Evolutionary conservation across 2,888 invertebrate species (phyloP), one percentile per base, ranked within the genome.

Genomic region (Schizaphis graminum): DNA sequence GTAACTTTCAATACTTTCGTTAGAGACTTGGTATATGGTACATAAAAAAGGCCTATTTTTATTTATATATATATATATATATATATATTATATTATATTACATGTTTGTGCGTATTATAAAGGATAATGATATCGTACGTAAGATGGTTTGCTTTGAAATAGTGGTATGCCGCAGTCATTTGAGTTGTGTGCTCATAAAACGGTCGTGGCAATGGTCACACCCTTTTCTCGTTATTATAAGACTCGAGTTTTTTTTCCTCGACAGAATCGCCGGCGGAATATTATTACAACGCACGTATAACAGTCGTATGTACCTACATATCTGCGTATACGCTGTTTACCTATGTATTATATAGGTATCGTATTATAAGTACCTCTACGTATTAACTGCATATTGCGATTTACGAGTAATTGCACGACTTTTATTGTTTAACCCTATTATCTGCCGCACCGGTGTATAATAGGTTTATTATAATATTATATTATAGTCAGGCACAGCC

Each of bases 401-500:
- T 61, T 86, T 86, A 26, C 86, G 21, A 85, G 47, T 57, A 86
- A 86, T 86, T n/a, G 86, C 86, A 61, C 57, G 86, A 86, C 86
- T 92, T 92, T 61, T 86, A 49, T 92, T 49, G 91, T 91, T 91
- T 57, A 86, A 91, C 86, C 91, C 86, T 35, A 86, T 57, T 47
- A 91, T 49, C 90, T n/a, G 2, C 57, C 16, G 85, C 56, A n/a
- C 44, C 49, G 11, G 41, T 57, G 53, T 88, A 88, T 88, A 88
- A 47, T 41, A 44, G 44, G 44, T 85, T 85, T 85, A 44, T 44
- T 85, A 44, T 85, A 85, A 35, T 35, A 77, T 77, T 35, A 7
- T 67, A 67, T 77, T 77, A 77, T 77, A 77, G 77, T 35, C 8
- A 24, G 77, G 8, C 21, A 77, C 21, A 21, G 8, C 77, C 21